Percentiles rank a stretch among this genome's conserved stretches.
Evolutionary conservation across 2,113 vertebrate genomes (phyloP).

Genomic region (Pelmatolapia mariae): DNA sequence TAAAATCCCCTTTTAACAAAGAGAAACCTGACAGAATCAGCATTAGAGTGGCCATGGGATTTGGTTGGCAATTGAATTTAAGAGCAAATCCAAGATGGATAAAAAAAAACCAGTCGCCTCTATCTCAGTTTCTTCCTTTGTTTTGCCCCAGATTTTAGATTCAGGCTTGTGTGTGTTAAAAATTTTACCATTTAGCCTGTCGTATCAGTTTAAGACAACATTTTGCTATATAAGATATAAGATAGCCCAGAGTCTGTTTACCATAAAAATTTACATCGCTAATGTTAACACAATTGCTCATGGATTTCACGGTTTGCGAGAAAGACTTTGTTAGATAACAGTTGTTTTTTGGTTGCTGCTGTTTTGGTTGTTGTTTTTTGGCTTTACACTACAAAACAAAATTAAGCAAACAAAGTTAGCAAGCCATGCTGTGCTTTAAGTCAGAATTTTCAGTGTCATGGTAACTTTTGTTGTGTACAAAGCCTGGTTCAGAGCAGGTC

Average conservation of each 20-base stretch:
- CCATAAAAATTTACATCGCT: neutral
- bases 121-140: neutral
- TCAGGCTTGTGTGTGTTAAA: neutral
- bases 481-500: neutral
- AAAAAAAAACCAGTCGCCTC: fast-evolving
- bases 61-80: neutral
- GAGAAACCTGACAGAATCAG: neutral
- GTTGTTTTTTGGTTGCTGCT: neutral
- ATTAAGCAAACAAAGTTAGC: neutral
- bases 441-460: neutral
- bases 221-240: neutral
- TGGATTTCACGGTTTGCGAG: neutral
- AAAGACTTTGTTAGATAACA: neutral
- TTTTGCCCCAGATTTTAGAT: neutral
- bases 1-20: neutral
- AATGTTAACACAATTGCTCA: neutral
- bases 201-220: neutral
- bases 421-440: neutral
- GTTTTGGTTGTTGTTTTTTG: neutral
- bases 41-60: neutral
- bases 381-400: neutral
- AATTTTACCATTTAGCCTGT: neutral
- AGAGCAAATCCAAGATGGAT: neutral
- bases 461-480: neutral
- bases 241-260: neutral